These are phyloP conservation scores for Ylistrum balloti DNA, from an alignment of 1,140 invertebrate species.

Conservation along the genomic window DNA sequence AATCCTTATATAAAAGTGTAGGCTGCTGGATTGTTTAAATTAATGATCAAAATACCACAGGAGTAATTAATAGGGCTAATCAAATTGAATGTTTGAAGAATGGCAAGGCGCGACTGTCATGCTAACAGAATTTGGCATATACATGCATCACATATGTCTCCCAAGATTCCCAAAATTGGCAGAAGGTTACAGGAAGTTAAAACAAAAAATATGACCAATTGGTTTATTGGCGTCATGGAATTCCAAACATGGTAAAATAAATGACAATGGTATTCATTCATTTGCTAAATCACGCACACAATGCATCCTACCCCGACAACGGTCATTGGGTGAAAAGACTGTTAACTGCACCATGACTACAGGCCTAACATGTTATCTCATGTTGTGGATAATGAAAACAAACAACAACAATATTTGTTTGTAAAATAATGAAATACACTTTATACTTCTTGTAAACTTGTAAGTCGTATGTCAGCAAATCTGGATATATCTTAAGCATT, in stretches of 20 bases:
- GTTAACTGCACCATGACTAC: too few species aligned
- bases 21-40: slow-evolving; percentile 27
- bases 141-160: slow-evolving; percentile 38
- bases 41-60: slow-evolving; percentile 17
- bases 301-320: neutral
- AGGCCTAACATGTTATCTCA: too few species aligned
- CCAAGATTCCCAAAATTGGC: slow-evolving; percentile 19
- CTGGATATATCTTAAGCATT: too few species aligned
- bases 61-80: slow-evolving; percentile 35
- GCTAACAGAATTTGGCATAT: slow-evolving; percentile 38
- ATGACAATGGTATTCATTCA: slow-evolving; percentile 39
- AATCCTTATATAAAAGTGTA: slow-evolving; percentile 23
- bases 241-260: slow-evolving; percentile 40
- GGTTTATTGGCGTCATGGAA: slow-evolving; percentile 31
- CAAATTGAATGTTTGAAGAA: slow-evolving; percentile 40
- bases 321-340: too few species aligned
- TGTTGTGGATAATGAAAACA: too few species aligned
- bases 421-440: too few species aligned
- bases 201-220: slow-evolving; percentile 36
- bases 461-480: too few species aligned
- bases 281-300: slow-evolving; percentile 32
- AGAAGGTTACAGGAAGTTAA: slow-evolving; percentile 34
- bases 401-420: too few species aligned
- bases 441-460: too few species aligned
- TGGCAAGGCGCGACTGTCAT: slow-evolving; percentile 1